These are phyloP conservation scores for Phyto melanocephala DNA, from an alignment of 2,888 invertebrate species.

Conservation along the genomic window DNA sequence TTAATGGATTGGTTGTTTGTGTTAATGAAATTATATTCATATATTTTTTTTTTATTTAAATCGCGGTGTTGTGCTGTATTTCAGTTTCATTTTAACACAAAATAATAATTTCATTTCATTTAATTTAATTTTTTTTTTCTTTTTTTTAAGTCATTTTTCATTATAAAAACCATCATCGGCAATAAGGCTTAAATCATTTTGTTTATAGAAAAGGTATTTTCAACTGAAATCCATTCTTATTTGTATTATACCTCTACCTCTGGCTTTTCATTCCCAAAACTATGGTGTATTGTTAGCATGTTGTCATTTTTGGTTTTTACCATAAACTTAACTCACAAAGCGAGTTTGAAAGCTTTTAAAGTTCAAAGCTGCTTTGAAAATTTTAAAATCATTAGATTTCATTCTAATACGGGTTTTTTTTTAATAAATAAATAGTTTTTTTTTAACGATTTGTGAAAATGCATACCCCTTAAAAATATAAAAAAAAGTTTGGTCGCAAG, in stretches of 20 bases:
- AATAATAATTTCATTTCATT: not conserved
- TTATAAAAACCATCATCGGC: constrained; percentile 3
- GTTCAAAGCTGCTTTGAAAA: not conserved
- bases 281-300: constrained; percentile 31
- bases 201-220: constrained; percentile 8
- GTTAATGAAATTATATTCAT: constrained; percentile 1
- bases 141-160: not conserved
- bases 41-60: constrained; percentile 30
- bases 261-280: constrained; percentile 35
- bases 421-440: no score
- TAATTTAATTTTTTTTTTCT: constrained; percentile 19
- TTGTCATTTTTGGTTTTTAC: constrained; percentile 11
- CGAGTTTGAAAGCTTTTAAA: constrained; percentile 6
- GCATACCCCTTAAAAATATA: no score
- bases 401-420: no score
- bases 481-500: no score
- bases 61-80: constrained; percentile 64
- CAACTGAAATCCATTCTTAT: not conserved
- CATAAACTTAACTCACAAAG: not conserved
- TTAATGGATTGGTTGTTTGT: constrained; percentile 39
- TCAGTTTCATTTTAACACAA: constrained; percentile 35
- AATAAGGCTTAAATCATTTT: not conserved
- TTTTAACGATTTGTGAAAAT: no score
- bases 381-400: no score
- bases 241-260: constrained; percentile 5